A percentile compares a stretch with the other conserved stretches of the same genome.
phyloP scores from a whole-genome alignment of 2,888 invertebrate species.

The Dasypogon diadema region DNA sequence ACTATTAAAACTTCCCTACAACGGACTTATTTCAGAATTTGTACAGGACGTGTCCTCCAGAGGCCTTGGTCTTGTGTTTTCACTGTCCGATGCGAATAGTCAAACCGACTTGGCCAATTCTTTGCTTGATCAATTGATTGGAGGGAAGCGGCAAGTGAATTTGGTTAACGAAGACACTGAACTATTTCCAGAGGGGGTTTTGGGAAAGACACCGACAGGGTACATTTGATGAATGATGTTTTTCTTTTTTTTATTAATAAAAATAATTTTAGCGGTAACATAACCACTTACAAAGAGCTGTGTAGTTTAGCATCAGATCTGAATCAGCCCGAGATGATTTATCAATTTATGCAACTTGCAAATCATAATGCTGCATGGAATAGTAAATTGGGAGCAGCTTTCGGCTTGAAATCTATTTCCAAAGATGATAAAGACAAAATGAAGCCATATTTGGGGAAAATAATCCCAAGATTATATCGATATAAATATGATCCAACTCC shows the following conservation, averaged over 20 bases:
- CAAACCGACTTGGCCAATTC: slow-evolving; percentile 80
- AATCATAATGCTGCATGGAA: slow-evolving; percentile 96
- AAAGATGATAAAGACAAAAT: slow-evolving; percentile 86
- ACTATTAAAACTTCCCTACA: too few relatives aligned
- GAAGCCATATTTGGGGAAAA: slow-evolving; percentile 83
- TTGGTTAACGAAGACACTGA: slow-evolving; percentile 86
- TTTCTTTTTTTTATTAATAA: too few relatives aligned
- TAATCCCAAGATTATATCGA: slow-evolving; percentile 88
- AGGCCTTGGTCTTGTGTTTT: slow-evolving; percentile 89
- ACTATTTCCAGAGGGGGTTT: slow-evolving; percentile 88
- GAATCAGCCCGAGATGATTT: slow-evolving; percentile 94
- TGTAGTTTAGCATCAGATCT: slow-evolving; percentile 94
- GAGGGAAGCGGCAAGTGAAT: slow-evolving; percentile 79
- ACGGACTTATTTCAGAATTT: slow-evolving; percentile 76
- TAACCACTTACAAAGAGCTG: slow-evolving; percentile 94
- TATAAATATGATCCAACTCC: slow-evolving; percentile 92
- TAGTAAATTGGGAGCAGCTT: slow-evolving; percentile 90
- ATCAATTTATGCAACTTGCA: slow-evolving; percentile 95
- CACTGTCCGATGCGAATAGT: slow-evolving; percentile 79
- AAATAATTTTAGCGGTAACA: slow-evolving; percentile 75
- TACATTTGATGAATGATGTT: slow-evolving; percentile 66
- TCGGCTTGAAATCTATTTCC: slow-evolving; percentile 90
- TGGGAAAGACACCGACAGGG: slow-evolving; percentile 90
- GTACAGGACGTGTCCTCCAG: slow-evolving; percentile 95
- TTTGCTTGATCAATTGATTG: slow-evolving; percentile 85